phyloP scores from a whole-genome alignment of 2,797 vertebrate species.

The Sebastes umbrosus region DNA sequence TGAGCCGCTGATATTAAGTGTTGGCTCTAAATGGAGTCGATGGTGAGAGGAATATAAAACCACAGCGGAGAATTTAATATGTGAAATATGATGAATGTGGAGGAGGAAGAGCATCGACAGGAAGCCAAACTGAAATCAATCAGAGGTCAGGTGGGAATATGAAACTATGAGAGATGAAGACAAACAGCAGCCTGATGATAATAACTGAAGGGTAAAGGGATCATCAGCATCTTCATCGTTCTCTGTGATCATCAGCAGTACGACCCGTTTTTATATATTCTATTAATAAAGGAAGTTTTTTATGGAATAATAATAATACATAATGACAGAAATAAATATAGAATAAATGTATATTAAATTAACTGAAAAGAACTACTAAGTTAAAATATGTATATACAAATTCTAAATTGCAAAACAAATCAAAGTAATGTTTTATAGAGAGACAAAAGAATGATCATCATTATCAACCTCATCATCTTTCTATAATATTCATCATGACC shows the following conservation, averaged over 20 bases:
- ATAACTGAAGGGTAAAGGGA: neutral
- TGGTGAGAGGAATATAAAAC: conserved; percentile 48
- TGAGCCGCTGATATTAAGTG: conserved; percentile 54
- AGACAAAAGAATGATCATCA: neutral
- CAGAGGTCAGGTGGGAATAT: conserved; percentile 32
- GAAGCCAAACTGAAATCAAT: conserved; percentile 60
- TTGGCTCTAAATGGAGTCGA: conserved; percentile 44
- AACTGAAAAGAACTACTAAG: neutral
- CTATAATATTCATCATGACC: conserved; percentile 9
- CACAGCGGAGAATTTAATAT: conserved; percentile 41
- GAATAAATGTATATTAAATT: neutral
- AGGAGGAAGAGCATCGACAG: conserved; percentile 49
- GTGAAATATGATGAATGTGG: conserved; percentile 55
- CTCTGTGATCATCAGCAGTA: neutral
- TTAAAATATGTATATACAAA: neutral
- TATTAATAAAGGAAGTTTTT: neutral
- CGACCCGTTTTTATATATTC: too few relatives aligned
- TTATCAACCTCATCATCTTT: neutral
- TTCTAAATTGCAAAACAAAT: neutral
- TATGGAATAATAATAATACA: too few relatives aligned
- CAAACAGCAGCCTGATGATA: neutral
- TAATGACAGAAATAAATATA: neutral
- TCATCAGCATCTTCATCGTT: neutral
- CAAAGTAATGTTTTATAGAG: neutral
- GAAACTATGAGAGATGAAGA: neutral